phyloP scores from a whole-genome alignment of 2,888 invertebrate genomes.

The Clunio marinus region DNA sequence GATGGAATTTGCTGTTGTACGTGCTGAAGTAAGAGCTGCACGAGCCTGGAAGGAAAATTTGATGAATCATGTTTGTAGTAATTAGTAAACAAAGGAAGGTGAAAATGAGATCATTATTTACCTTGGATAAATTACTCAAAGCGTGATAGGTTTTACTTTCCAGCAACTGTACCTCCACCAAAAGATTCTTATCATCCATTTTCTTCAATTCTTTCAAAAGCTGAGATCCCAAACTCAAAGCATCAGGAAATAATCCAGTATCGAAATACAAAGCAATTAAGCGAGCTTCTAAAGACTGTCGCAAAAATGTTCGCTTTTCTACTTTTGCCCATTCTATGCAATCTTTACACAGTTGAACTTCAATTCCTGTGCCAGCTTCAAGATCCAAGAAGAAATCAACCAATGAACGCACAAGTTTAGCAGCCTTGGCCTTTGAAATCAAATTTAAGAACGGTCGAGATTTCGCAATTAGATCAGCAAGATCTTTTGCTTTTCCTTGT shows the following conservation, averaged over 20 bases:
- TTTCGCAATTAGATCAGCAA: constrained; percentile 87
- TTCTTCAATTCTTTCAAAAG: constrained; percentile 95
- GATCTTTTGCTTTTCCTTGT: constrained; percentile 87
- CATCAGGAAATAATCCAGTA: constrained; percentile 83
- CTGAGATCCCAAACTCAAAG: constrained; percentile 76
- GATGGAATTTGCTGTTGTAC: constrained; percentile 99
- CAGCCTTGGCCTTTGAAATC: constrained; percentile 98
- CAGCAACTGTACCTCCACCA: constrained; percentile 96
- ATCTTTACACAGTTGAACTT: constrained; percentile 89
- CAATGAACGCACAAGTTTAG: constrained; percentile 92
- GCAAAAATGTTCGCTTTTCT: constrained; percentile 92
- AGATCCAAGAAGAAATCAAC: constrained; percentile 97
- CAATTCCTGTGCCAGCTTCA: constrained; percentile 93
- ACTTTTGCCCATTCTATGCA: constrained; percentile 99
- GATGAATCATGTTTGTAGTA: not conserved
- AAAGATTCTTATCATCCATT: constrained; percentile 95
- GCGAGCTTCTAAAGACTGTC: constrained; percentile 93
- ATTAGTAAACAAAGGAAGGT: constrained; percentile 20
- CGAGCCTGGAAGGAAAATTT: constrained; percentile 56
- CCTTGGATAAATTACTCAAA: constrained; percentile 88
- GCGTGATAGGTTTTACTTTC: constrained; percentile 99
- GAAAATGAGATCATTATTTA: constrained; percentile 14
- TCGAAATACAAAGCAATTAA: constrained; percentile 93
- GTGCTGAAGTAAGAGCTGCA: constrained; percentile 93
- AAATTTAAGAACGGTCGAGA: constrained; percentile 91